These are phyloP conservation scores for Anguilla pacifica DNA, from an alignment of 2,797 vertebrate species.

Conservation along the genomic window DNA sequence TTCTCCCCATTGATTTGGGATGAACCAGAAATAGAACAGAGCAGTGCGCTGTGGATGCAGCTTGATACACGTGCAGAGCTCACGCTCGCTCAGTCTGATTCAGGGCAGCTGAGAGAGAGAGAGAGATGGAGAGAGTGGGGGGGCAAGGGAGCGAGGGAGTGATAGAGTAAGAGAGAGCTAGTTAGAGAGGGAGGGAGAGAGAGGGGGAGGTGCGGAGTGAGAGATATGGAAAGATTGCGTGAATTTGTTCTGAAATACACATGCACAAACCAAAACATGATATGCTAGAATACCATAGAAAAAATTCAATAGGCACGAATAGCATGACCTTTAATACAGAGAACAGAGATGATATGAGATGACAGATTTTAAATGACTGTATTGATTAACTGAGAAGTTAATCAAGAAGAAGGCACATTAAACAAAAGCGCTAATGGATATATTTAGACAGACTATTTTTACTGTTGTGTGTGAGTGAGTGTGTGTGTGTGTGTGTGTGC, in stretches of 20 bases:
- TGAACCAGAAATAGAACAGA: neutral
- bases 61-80: neutral
- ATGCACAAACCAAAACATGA: neutral
- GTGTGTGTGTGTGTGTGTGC: neutral
- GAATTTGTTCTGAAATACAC: neutral
- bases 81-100: neutral
- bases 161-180: too few relatives aligned
- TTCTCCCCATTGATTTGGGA: constrained; percentile 1
- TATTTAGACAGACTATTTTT: neutral
- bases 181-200: neutral
- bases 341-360: neutral
- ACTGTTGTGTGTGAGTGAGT: neutral
- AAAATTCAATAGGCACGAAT: neutral
- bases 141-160: neutral
- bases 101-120: neutral
- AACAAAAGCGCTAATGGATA: neutral
- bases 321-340: neutral
- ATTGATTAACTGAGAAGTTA: neutral
- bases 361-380: neutral
- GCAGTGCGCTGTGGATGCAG: neutral
- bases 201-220: neutral
- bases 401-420: neutral
- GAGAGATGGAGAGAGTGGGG: neutral
- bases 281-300: neutral
- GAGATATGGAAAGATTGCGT: neutral